phyloP scores from a whole-genome alignment of 1,140 invertebrate species.

The Ceratina australensis region DNA sequence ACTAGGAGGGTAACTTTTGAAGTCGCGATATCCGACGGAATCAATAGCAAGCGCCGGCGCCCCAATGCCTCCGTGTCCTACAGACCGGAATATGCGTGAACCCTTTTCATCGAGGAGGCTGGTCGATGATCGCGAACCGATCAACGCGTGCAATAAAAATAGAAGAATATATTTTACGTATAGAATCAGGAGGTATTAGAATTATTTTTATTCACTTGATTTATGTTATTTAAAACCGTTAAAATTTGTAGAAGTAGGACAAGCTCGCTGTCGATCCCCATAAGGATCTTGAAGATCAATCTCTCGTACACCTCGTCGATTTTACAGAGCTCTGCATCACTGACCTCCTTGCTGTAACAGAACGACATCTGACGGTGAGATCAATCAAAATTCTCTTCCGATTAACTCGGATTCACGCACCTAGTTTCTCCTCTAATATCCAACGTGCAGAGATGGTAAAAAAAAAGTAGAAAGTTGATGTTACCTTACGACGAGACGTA shows the following conservation, averaged over 20 bases:
- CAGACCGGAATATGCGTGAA: slow-evolving; percentile 56
- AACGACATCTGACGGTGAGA: slow-evolving; percentile 29
- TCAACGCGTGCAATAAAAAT: not conserved
- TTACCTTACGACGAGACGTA: slow-evolving; percentile 67
- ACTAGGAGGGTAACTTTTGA: slow-evolving; percentile 71
- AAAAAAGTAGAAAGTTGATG: slow-evolving; percentile 27
- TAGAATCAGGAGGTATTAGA: not conserved
- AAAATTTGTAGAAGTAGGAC: slow-evolving; percentile 41
- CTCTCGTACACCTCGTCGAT: slow-evolving; percentile 54
- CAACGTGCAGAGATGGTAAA: not conserved
- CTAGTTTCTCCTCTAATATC: not conserved
- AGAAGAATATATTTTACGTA: not conserved
- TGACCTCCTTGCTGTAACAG: slow-evolving; percentile 64
- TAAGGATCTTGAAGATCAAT: slow-evolving; percentile 68
- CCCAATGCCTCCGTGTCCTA: slow-evolving; percentile 59
- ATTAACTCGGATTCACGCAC: too few species aligned
- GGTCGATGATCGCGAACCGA: slow-evolving; percentile 48
- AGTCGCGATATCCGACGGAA: slow-evolving; percentile 65
- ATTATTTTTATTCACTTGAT: slow-evolving; percentile 60
- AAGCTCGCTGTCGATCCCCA: slow-evolving; percentile 67
- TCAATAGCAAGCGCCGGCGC: slow-evolving; percentile 76
- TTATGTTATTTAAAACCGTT: slow-evolving; percentile 51
- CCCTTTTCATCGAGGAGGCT: slow-evolving; percentile 47
- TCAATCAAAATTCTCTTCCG: not conserved
- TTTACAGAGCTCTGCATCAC: slow-evolving; percentile 65